Percentiles rank a stretch among this genome's conserved stretches.
Conservation (phyloP, 1,140 invertebrate species). For the Drosophila arawakana region DNA sequence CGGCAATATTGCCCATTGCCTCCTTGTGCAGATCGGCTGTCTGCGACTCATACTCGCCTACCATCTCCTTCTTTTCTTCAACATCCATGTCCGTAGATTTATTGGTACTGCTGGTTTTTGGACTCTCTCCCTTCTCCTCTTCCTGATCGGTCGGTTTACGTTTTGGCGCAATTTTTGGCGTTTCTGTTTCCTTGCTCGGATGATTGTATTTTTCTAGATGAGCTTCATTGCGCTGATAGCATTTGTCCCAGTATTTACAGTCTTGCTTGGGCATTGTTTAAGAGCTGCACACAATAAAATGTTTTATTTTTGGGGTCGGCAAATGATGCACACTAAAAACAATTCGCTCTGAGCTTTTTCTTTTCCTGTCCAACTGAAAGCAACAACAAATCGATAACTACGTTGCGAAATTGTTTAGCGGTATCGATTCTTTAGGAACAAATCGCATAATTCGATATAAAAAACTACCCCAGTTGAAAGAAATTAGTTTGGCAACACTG, state of each 20-base stretch:
- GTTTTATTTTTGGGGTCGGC: not conserved
- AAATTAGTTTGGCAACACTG: too few relatives aligned
- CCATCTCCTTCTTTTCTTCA: constrained; percentile 34
- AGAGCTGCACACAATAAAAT: constrained; percentile 14
- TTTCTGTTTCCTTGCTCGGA: constrained; percentile 83
- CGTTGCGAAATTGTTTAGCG: not conserved
- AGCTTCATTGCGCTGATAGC: constrained; percentile 93
- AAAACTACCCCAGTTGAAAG: too few relatives aligned
- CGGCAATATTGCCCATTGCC: constrained; percentile 70
- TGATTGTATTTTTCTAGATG: constrained; percentile 93
- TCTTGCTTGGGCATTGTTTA: constrained; percentile 72
- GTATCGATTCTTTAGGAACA: constrained; percentile 5
- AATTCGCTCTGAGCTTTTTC: constrained; percentile 16
- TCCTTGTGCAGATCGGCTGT: constrained; percentile 69
- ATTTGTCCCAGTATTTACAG: constrained; percentile 92
- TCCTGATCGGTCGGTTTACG: constrained; percentile 41
- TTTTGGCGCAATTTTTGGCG: constrained; percentile 72
- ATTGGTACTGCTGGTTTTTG: constrained; percentile 35
- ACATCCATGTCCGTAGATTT: constrained; percentile 11
- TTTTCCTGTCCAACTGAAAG: constrained; percentile 23
- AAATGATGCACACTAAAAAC: constrained; percentile 20
- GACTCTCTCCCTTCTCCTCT: constrained; percentile 5
- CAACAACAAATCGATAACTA: not conserved
- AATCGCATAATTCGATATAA: not conserved
- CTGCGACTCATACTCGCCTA: constrained; percentile 49